Evolutionary conservation across 1,140 invertebrate genomes (phyloP), one percentile per base, ranked within the genome.

Genomic region (Leucophenga varia): DNA sequence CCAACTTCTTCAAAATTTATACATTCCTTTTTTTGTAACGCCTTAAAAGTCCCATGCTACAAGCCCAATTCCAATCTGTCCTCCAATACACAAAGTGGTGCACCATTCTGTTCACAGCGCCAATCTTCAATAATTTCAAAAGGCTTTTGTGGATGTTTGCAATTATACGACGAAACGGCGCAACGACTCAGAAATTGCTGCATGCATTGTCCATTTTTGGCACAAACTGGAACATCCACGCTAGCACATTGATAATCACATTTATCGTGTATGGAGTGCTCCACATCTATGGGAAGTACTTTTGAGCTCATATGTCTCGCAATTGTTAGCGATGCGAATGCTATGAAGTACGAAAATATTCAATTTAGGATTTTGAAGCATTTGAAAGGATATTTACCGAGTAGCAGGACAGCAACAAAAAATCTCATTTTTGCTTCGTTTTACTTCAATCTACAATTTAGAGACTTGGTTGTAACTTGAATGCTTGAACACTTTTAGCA

Each of bases 101-200:
- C 32, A 38, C 61, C 51, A 3, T 43, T 49, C 32, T 53, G 25
- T 14, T 43, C 37, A 20, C 65, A 69, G 3, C 54, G 54, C 28
- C 54, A 61, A 41, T 69, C 57, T 9, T 64, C 61, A 4, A 69
- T 57, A 3, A 47, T 36, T 1, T 49, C 42, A 36, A 69, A 69
- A 17, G 42, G 51, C 34, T 69, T 69, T 35, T 61, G 61, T 2
- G 65, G 65, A 57, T 69, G 55, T 13, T 58, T 57, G n/a, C 65
- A 69, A 19, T 69, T 69, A 49, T 69, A 65, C 28, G 65, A 49
- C 10, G 53, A 7, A 61, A 69, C 61, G 28, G 53, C 49, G 39
- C 65, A 69, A 28, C 37, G 44, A 2, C 64, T 65, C 18, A 52
- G 50, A 39, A 69, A 69, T 18, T 54, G 25, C 12, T 69, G 58